phyloP scores from a whole-genome alignment of 1,140 invertebrate genomes.

The Eumaeus atala region DNA sequence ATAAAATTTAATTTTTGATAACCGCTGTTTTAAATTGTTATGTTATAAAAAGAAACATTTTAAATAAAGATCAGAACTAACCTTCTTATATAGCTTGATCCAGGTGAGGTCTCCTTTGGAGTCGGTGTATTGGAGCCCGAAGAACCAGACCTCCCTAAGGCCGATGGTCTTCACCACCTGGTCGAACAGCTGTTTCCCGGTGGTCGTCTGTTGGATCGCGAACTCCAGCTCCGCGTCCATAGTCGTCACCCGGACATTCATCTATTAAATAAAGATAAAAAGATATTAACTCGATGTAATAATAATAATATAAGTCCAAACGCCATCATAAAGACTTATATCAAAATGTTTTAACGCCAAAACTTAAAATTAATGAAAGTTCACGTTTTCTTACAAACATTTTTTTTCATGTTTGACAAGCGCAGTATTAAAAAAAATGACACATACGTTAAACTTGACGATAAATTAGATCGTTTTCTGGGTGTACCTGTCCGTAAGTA shows the following conservation, averaged over 20 bases:
- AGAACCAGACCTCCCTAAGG: conserved; percentile 99
- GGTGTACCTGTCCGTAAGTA: too few species aligned
- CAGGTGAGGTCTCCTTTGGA: conserved; percentile 98
- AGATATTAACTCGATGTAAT: neutral
- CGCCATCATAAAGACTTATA: too few species aligned
- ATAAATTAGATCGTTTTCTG: too few species aligned
- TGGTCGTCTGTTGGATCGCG: conserved; percentile 99
- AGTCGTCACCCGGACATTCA: conserved; percentile 99
- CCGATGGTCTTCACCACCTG: conserved; percentile 99
- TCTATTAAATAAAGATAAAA: conserved; percentile 75
- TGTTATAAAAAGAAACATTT: conserved; percentile 34
- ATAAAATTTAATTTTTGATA: conserved; percentile 16
- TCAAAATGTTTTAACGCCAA: too few species aligned
- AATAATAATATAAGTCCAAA: neutral
- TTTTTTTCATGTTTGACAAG: too few species aligned
- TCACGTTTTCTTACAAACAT: too few species aligned
- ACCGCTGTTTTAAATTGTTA: neutral
- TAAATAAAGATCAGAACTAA: conserved; percentile 68
- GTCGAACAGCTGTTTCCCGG: conserved; percentile 99
- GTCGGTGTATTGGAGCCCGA: conserved; percentile 99
- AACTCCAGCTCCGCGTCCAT: conserved; percentile 99
- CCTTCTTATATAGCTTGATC: conserved; percentile 99
- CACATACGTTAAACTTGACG: too few species aligned
- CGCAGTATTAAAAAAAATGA: too few species aligned
- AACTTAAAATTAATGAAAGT: too few species aligned